A percentile compares a stretch with the other conserved stretches of the same genome.
phyloP scores from a whole-genome alignment of 1,140 invertebrate species.

The Centruroides sculpturatus region DNA sequence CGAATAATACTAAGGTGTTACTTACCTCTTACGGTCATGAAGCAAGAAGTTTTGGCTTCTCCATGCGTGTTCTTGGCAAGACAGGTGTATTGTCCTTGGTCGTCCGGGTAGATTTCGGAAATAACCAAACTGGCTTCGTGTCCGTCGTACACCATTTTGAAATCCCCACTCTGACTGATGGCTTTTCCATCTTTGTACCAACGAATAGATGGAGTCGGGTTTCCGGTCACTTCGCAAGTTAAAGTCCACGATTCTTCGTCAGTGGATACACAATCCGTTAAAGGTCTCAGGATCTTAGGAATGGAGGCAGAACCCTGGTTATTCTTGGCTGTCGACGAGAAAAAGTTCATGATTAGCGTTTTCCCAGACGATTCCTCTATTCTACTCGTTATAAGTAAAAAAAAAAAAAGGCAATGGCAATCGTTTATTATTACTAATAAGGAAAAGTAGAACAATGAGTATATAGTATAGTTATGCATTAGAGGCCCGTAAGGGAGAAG shows the following conservation, averaged over 20 bases:
- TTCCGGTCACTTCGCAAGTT: slow-evolving; percentile 61
- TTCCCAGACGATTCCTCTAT: no score
- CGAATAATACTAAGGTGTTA: not conserved
- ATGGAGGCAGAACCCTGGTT: slow-evolving; percentile 15
- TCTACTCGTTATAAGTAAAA: not conserved
- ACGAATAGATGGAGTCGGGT: slow-evolving; percentile 69
- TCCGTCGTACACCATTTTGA: slow-evolving; percentile 77
- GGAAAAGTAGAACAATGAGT: not conserved
- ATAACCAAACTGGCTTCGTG: slow-evolving; percentile 68
- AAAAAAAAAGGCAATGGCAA: not conserved
- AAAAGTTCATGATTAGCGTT: not conserved
- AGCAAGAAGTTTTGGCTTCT: slow-evolving; percentile 59
- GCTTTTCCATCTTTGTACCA: slow-evolving; percentile 64
- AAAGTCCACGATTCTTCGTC: slow-evolving; percentile 66
- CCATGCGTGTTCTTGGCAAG: slow-evolving; percentile 79
- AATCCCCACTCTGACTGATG: slow-evolving; percentile 58
- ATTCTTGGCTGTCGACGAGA: not conserved
- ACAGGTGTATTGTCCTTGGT: slow-evolving; percentile 73
- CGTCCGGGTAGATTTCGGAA: slow-evolving; percentile 80
- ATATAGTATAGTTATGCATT: not conserved
- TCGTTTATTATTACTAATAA: not conserved
- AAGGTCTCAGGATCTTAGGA: slow-evolving; percentile 54
- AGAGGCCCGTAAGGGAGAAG: not conserved
- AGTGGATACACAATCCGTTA: slow-evolving; percentile 53
- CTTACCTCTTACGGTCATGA: slow-evolving; percentile 48